Evolutionary conservation across 2,797 vertebrate species (phyloP).

Genomic region (Tapirus indicus): DNA sequence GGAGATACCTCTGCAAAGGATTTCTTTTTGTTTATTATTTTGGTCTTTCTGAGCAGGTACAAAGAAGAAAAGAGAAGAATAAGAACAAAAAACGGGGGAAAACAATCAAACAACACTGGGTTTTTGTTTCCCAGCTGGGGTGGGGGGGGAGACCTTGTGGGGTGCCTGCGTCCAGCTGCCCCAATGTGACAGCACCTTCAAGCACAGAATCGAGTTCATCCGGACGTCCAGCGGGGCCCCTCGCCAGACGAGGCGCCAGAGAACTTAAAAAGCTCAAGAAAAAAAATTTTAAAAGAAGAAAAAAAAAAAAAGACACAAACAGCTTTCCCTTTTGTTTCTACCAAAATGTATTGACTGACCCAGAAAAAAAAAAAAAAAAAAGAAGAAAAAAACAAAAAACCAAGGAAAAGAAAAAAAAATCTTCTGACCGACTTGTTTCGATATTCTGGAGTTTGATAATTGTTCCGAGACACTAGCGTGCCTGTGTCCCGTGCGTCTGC

Average conservation of each 20-base stretch:
- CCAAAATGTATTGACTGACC: slow-evolving; percentile 76
- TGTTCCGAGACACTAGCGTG: slow-evolving; percentile 74
- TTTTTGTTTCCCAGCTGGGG: slow-evolving; percentile 66
- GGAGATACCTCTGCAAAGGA: slow-evolving; percentile 68
- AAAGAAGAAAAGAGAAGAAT: neutral
- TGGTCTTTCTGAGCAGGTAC: slow-evolving; percentile 78
- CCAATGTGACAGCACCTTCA: neutral
- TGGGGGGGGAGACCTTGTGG: neutral
- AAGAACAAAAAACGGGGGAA: neutral
- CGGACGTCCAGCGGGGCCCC: neutral
- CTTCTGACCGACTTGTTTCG: slow-evolving; percentile 72
- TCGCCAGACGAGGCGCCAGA: neutral
- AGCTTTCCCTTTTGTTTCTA: slow-evolving; percentile 69
- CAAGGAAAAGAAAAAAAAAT: neutral
- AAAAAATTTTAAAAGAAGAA: slow-evolving; percentile 23
- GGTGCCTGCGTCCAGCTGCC: slow-evolving; percentile 43
- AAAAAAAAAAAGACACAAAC: slow-evolving; percentile 34
- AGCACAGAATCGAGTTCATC: slow-evolving; percentile 81
- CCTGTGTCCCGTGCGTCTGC: slow-evolving; percentile 3
- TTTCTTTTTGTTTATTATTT: neutral
- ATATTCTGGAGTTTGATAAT: slow-evolving; percentile 80
- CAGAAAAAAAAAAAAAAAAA: neutral
- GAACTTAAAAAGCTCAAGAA: slow-evolving; percentile 59
- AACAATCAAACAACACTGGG: neutral
- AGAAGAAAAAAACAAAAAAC: neutral